Evolutionary conservation across 2,888 invertebrate species (phyloP).

Genomic region (Nebria salina): DNA sequence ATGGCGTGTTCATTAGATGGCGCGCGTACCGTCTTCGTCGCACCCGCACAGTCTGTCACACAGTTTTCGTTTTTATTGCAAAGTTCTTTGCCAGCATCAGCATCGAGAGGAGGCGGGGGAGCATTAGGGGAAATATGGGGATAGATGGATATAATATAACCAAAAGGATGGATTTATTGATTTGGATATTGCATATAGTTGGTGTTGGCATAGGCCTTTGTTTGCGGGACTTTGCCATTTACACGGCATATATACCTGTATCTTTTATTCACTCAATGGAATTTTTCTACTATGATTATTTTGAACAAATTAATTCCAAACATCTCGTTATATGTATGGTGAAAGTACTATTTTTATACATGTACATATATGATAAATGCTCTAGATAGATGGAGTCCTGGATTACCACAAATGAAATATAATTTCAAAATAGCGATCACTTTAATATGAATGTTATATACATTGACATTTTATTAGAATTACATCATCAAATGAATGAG

Average conservation of each 20-base stretch:
- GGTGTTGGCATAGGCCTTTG: background rate
- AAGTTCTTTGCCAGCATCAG: slow-evolving; percentile 21
- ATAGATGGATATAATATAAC: slow-evolving; percentile 11
- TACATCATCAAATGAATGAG: slow-evolving; percentile 45
- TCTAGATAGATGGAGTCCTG: background rate
- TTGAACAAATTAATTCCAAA: no score
- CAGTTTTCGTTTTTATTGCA: slow-evolving; percentile 50
- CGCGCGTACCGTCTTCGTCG: slow-evolving; percentile 31
- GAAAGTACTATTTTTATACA: no score
- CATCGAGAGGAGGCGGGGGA: slow-evolving; percentile 6
- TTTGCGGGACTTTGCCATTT: background rate
- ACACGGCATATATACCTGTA: background rate
- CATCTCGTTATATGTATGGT: no score
- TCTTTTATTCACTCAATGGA: background rate
- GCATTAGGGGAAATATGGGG: background rate
- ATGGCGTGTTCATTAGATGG: slow-evolving; percentile 23
- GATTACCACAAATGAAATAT: background rate
- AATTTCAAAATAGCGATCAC: slow-evolving; percentile 24
- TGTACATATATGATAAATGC: background rate
- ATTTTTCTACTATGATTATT: no score
- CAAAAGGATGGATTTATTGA: slow-evolving; percentile 18
- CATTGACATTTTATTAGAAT: slow-evolving; percentile 46
- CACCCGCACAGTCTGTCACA: slow-evolving; percentile 48
- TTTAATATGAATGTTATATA: slow-evolving; percentile 43
- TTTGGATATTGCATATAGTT: slow-evolving; percentile 7